phyloP scores from a whole-genome alignment of 2,888 invertebrate species.

The Patella caerulea region DNA sequence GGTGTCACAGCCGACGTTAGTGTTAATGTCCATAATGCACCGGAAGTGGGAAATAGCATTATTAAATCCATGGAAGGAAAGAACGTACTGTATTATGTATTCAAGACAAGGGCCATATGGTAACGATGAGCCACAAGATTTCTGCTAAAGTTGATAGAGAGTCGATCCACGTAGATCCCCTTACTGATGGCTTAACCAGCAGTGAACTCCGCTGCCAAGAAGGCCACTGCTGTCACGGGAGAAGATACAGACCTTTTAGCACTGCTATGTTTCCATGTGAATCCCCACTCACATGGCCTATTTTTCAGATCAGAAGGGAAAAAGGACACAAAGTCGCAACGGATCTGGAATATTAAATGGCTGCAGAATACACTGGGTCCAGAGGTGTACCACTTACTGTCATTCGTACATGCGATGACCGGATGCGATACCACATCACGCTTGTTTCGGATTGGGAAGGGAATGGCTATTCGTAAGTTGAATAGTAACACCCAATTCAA shows the following conservation, averaged over 20 bases:
- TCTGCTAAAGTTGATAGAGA: slow-evolving; percentile 24
- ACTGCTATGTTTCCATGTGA: slow-evolving; percentile 27
- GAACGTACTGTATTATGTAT: slow-evolving; percentile 10
- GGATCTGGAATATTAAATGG: slow-evolving; percentile 1
- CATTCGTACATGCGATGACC: slow-evolving; percentile 13
- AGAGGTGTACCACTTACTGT: slow-evolving; percentile 19
- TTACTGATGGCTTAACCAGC: background rate
- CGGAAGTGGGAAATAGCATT: slow-evolving; percentile 18
- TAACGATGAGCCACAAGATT: slow-evolving; percentile 20
- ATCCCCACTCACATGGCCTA: background rate
- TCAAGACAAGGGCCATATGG: slow-evolving; percentile 32
- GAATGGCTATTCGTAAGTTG: slow-evolving; percentile 20
- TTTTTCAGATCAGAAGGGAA: slow-evolving; percentile 16
- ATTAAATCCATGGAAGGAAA: slow-evolving; percentile 25
- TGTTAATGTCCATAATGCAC: slow-evolving; percentile 30
- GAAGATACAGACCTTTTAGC: slow-evolving; percentile 21
- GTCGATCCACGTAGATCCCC: slow-evolving; percentile 23
- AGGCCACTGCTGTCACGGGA: background rate
- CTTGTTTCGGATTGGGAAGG: slow-evolving; percentile 33
- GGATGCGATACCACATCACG: slow-evolving; percentile 24
- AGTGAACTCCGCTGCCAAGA: background rate
- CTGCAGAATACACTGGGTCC: background rate
- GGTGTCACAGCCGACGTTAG: slow-evolving; percentile 27
- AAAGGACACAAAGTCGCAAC: background rate
- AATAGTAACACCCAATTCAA: slow-evolving; percentile 25